phyloP scores from a whole-genome alignment of 2,113 vertebrate species.

The Coregonus clupeaformis region DNA sequence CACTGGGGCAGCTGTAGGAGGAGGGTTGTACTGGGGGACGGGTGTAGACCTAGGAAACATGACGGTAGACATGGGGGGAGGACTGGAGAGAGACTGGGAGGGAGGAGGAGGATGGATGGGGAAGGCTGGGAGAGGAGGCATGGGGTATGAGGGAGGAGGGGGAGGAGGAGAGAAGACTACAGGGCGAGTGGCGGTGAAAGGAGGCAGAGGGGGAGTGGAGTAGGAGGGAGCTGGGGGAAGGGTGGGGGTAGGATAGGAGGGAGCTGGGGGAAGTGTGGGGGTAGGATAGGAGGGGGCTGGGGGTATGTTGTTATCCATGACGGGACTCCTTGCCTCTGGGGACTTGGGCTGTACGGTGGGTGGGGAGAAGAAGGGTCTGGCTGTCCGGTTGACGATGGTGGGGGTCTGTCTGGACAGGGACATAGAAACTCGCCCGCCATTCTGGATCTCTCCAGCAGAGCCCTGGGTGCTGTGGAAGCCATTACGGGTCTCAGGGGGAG shows the following conservation, averaged over 20 bases:
- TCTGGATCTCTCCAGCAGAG: neutral
- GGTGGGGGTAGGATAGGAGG: too few species aligned
- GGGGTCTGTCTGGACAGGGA: slow-evolving; percentile 67
- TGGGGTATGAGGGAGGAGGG: slow-evolving; percentile 44
- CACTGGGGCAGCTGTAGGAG: slow-evolving; percentile 37
- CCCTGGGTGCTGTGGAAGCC: slow-evolving; percentile 52
- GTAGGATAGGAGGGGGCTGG: slow-evolving; percentile 79
- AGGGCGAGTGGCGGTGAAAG: neutral
- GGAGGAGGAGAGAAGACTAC: slow-evolving; percentile 37
- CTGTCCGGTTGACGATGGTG: slow-evolving; percentile 85
- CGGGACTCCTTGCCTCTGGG: slow-evolving; percentile 37
- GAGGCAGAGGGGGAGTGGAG: slow-evolving; percentile 52
- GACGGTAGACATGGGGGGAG: slow-evolving; percentile 68
- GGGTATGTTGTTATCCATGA: slow-evolving; percentile 62
- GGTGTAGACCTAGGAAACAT: slow-evolving; percentile 10
- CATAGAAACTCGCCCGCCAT: slow-evolving; percentile 37
- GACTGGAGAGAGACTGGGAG: slow-evolving; percentile 70
- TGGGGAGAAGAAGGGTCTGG: slow-evolving; percentile 87
- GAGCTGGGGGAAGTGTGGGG: slow-evolving; percentile 59
- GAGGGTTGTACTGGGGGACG: slow-evolving; percentile 67
- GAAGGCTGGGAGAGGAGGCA: slow-evolving; percentile 59
- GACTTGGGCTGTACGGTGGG: slow-evolving; percentile 38
- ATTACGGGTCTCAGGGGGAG: too few species aligned
- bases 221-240: slow-evolving; percentile 55
- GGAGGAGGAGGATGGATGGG: slow-evolving; percentile 59